Evolutionary conservation across 2,797 vertebrate genomes (phyloP).

Genomic region (Sarcoramphus papa): DNA sequence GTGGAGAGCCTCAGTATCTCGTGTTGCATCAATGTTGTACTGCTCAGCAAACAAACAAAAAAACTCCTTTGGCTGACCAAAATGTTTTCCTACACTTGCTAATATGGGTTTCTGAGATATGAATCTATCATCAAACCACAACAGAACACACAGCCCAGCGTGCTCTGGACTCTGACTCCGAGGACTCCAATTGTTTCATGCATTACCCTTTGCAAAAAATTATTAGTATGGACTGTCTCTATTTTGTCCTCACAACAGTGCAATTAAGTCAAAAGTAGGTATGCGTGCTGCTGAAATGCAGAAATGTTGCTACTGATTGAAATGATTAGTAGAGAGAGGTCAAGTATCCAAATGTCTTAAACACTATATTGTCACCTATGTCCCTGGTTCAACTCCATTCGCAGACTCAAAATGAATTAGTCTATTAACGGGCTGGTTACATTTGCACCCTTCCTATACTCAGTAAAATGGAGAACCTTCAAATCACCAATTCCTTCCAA

Average conservation of each 20-base stretch:
- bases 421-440: neutral
- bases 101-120: neutral
- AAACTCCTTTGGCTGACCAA: neutral
- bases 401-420: neutral
- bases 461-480: neutral
- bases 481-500: neutral
- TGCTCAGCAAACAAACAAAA: neutral
- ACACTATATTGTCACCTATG: neutral
- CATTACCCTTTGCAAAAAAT: neutral
- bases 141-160: neutral
- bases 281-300: neutral
- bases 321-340: neutral
- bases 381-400: neutral
- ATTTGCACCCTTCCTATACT: neutral
- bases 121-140: neutral
- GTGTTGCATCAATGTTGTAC: accelerated
- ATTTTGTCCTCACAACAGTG: neutral
- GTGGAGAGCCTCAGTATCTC: neutral
- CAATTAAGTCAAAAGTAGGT: neutral
- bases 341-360: neutral
- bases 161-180: neutral
- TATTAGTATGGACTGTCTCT: neutral
- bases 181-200: neutral
- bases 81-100: neutral
- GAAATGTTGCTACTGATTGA: neutral